phyloP scores from a whole-genome alignment of 1,140 invertebrate species.

The Tribolium madens region DNA sequence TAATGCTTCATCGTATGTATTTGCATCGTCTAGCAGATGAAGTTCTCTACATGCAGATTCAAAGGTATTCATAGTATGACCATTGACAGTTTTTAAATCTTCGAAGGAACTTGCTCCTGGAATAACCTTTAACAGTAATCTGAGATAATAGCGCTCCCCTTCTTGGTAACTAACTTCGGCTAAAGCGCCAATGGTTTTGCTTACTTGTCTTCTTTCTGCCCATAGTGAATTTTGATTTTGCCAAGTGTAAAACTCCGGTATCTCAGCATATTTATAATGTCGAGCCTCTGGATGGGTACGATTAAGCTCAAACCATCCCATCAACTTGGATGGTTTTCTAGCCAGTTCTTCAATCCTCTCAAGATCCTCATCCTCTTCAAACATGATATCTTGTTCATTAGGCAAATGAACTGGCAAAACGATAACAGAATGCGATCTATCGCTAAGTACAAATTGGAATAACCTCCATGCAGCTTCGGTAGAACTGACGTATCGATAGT shows the following conservation, averaged over 20 bases:
- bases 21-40: neutral
- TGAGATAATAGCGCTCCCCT: neutral
- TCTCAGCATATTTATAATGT: too few species aligned
- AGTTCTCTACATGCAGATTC: neutral
- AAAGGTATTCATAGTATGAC: neutral
- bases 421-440: neutral
- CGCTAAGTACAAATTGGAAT: neutral
- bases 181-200: neutral
- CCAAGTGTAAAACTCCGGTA: too few species aligned
- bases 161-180: neutral
- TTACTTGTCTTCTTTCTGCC: neutral
- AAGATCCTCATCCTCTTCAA: neutral
- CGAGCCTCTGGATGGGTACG: too few species aligned
- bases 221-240: neutral
- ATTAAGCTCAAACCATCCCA: neutral
- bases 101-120: neutral
- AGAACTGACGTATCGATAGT: conserved; percentile 1
- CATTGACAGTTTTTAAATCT: neutral
- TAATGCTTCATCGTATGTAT: neutral
- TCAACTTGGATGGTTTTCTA: neutral
- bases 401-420: conserved; percentile 3
- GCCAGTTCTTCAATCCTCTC: neutral
- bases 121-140: neutral
- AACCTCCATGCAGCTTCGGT: neutral
- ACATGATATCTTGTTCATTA: neutral